Evolutionary conservation across 2,113 vertebrate genomes (phyloP), one percentile per base, ranked within the genome.

Genomic region (Uropsilus gracilis): DNA sequence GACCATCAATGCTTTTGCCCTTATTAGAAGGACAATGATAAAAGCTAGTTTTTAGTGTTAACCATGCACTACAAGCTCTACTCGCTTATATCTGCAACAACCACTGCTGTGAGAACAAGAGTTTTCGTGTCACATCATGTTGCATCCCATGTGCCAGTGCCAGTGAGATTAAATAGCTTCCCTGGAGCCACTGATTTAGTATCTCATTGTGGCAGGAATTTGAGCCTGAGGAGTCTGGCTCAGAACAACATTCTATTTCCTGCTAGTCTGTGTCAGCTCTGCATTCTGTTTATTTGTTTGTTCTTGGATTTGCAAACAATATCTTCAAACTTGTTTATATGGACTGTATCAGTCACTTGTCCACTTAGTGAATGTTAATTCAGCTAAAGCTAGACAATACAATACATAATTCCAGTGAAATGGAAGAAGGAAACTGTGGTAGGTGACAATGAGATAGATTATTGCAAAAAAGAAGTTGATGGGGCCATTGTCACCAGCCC

Each of bases 401-500:
- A 59, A 50, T 26, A 30, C 18, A 28, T 50, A 53, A 22, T 68
- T 75, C 3, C 10, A 2, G 39, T 24, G 14, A 42, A 3, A 10
- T 32, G 8, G 32, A 59, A 50, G 32, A n/a, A 17, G 30, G 20
- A 17, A 28, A 57, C 37, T 30, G 26, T 53, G 42, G 20, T 18
- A 26, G 46, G 20, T 6, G 53, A 55, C 22, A 71, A 24, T n/a
- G 24, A 66, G 1, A 1, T 59, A 53, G n/a, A 39, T 82, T 55
- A 63, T 72, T 50, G 5, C n/a, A 11, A 53, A 11, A 2, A 9
- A 6, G 32, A 37, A 6, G 61, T 32, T 0, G 14, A 55, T 17
- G 34, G n/a, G 20, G 1, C 3, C 13, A 2, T 3, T 3, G 1
- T 4, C 9, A n/a, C 0, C 9, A 0, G 3, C 0, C 1, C 63